phyloP scores from a whole-genome alignment of 2,888 invertebrate species.

The Oxytorus armatus region DNA sequence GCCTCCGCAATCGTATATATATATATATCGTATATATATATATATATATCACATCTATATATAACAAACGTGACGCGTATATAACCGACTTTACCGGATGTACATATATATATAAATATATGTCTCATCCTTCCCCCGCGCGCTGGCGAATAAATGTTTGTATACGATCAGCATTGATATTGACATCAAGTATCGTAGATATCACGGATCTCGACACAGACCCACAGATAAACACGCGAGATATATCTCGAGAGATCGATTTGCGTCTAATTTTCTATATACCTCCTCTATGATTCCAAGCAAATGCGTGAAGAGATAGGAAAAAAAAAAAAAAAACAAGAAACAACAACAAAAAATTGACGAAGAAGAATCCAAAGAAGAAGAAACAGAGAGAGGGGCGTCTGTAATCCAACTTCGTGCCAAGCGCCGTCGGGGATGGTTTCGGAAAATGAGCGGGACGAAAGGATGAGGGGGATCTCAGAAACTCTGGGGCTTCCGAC shows the following conservation, averaged over 20 bases:
- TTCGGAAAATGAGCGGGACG: constrained; percentile 75
- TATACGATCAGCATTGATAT: constrained; percentile 47
- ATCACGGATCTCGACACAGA: constrained; percentile 20
- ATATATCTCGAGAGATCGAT: constrained; percentile 33
- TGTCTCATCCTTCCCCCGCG: constrained; percentile 27
- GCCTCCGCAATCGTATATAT: constrained; percentile 19
- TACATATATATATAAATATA: constrained; percentile 15
- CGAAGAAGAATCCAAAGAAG: constrained; percentile 21
- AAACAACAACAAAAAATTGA: constrained; percentile 16
- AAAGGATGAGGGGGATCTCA: constrained; percentile 67
- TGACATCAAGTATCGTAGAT: constrained; percentile 33
- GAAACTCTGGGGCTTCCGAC: constrained; percentile 73
- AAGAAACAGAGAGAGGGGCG: constrained; percentile 52
- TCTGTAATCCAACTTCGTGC: constrained; percentile 74
- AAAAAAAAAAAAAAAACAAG: constrained; percentile 52
- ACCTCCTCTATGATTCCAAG: constrained; percentile 24
- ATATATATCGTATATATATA: constrained; percentile 8
- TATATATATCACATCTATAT: background rate
- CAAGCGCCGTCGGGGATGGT: constrained; percentile 74
- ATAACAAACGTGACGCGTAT: constrained; percentile 32
- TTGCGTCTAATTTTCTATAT: constrained; percentile 25
- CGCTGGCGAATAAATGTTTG: constrained; percentile 55
- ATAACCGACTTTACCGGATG: constrained; percentile 31
- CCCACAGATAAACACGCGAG: too few species aligned
- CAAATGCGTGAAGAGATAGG: too few species aligned